Base-by-base conservation (phyloP, 2,113 vertebrate genomes). In the Alexandromys fortis region DNA sequence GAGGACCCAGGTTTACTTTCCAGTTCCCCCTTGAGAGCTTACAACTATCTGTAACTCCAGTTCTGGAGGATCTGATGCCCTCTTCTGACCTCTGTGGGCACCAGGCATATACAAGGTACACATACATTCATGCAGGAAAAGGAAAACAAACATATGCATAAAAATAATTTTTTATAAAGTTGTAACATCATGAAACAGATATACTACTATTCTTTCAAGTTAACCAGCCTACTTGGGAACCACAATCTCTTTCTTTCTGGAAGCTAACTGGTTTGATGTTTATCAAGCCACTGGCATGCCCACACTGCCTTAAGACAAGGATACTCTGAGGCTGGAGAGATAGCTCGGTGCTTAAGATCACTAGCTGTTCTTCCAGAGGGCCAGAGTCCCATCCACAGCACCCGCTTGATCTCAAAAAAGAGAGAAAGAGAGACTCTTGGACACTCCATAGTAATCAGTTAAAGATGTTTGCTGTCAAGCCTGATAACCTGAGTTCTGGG, bases 211-310 rank as follows among this genome's bases (percentile, higher is more conserved):
- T 35, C 47, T 78, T 33, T 72, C 26, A 76, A 63, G 28, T 35
- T 86, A 76, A 82, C 61, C 89, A 92, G 93, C 19, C 63, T 67
- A 49, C 52, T 77, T 95, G 30, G 79, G 65, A 94, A 88, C 49
- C 83, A 90, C 16, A 89, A 47, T 9, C n/a, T 47, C 30, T 95
- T 94, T 93, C 76, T 88, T 86, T 92, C 76, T 75, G 38, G 61
- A 26, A 92, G 55, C 55, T 90, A 33, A 89, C 55, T 93, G 47
- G 33, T 85, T 78, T 83, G 61, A 89, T 93, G 19, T 65, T 81
- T 89, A 89, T 42, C 11, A 61, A 79, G 58, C 45, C 76, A 86
- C 45, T 73, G 38, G 61, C 61, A 63, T 91, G 7, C 21, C 49
- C 78, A 65, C 14, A 75, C 47, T 65, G 33, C 63, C 52, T 65